Evolutionary conservation across 2,888 invertebrate species (phyloP).

Genomic region (Junonia oenone): DNA sequence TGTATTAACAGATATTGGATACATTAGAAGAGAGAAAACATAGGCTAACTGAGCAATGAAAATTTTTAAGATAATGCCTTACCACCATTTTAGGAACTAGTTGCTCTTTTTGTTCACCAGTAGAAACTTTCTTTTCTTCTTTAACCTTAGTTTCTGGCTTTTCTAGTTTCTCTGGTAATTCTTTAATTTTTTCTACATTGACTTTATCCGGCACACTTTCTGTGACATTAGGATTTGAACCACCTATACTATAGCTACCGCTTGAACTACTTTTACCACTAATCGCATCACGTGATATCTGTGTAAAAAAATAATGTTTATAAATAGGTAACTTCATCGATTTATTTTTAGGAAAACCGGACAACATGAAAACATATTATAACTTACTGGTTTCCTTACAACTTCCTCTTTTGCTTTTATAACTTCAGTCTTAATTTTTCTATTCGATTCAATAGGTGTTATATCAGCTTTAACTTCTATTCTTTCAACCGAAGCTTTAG

Average conservation of each 20-base stretch:
- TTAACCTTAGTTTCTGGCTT: constrained; percentile 22
- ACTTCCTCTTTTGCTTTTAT: constrained; percentile 56
- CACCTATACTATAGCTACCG: constrained; percentile 73
- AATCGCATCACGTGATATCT: constrained; percentile 47
- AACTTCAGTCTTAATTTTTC: constrained; percentile 73
- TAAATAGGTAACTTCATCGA: neutral
- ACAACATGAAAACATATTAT: neutral
- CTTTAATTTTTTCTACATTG: constrained; percentile 48
- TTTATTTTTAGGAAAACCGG: neutral
- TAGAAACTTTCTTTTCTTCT: constrained; percentile 46
- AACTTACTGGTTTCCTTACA: constrained; percentile 48
- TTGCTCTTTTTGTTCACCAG: constrained; percentile 50
- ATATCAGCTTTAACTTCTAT: constrained; percentile 67
- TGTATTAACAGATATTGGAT: too few species aligned
- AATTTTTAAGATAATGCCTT: constrained; percentile 18
- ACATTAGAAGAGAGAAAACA: too few species aligned
- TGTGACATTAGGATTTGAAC: constrained; percentile 67
- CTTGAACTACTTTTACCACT: constrained; percentile 76
- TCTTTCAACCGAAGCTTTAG: constrained; percentile 56
- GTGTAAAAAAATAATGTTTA: constrained; percentile 30
- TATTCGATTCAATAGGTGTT: constrained; percentile 53
- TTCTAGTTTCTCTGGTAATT: constrained; percentile 46
- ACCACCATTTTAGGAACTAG: constrained; percentile 67
- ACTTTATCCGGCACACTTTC: constrained; percentile 51
- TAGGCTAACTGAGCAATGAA: neutral